Conservation (phyloP, 1,140 invertebrate species). For the Temnothorax curvispinosus region DNA sequence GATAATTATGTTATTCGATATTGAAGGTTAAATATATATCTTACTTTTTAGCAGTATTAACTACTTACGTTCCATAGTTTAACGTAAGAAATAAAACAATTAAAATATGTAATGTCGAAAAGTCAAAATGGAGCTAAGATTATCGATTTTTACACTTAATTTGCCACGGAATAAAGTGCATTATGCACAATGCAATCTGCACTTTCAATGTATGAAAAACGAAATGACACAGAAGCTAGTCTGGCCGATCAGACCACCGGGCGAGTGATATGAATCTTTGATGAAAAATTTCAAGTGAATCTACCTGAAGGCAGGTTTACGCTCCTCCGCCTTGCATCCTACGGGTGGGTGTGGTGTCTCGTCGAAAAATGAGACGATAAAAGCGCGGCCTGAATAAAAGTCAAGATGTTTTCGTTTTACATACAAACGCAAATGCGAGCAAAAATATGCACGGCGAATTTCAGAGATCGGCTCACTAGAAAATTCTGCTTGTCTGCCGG, state of each 20-base stretch:
- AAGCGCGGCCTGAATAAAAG: slow-evolving; percentile 38
- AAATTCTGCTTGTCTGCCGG: slow-evolving; percentile 15
- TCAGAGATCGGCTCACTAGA: slow-evolving; percentile 12
- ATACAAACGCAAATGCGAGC: slow-evolving; percentile 2
- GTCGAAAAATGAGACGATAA: slow-evolving; percentile 59
- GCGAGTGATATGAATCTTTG: slow-evolving; percentile 36
- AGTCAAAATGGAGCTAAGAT: background rate
- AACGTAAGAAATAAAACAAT: background rate
- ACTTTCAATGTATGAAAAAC: background rate
- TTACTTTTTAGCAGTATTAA: background rate
- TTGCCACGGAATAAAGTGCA: background rate
- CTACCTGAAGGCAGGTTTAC: slow-evolving; percentile 36
- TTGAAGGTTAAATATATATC: background rate
- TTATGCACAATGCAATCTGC: background rate
- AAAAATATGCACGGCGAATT: slow-evolving; percentile 27
- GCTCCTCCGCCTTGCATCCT: background rate
- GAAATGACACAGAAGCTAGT: background rate
- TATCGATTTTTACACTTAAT: background rate
- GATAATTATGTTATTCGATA: background rate
- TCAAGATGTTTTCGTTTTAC: slow-evolving; percentile 51
- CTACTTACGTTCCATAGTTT: background rate
- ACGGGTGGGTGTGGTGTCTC: slow-evolving; percentile 1
- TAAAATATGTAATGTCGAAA: background rate
- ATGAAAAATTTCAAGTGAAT: slow-evolving; percentile 32
- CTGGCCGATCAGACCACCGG: background rate